phyloP scores from a whole-genome alignment of 2,113 vertebrate genomes.

The Hassar affinis region DNA sequence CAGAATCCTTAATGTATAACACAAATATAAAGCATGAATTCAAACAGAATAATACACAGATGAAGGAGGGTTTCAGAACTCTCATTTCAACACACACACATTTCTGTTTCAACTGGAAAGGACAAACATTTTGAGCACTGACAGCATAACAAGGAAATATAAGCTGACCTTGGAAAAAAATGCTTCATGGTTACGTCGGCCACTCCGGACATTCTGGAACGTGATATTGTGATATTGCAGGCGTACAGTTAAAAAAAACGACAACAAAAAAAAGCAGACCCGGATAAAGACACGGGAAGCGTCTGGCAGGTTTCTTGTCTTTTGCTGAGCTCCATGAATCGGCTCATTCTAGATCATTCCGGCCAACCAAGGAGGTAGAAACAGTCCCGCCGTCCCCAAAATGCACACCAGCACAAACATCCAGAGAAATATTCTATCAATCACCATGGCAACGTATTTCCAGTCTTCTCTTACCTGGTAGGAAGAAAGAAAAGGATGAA shows the following conservation, averaged over 20 bases:
- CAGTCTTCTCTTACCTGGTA: constrained; percentile 94
- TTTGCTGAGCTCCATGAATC: constrained; percentile 13
- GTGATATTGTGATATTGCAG: neutral
- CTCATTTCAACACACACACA: neutral
- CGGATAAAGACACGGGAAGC: constrained; percentile 23
- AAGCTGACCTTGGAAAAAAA: constrained; percentile 20
- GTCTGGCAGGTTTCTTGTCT: constrained; percentile 18
- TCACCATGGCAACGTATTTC: constrained; percentile 98
- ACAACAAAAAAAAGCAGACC: neutral
- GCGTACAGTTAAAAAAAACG: no score
- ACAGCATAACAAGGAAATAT: constrained; percentile 6
- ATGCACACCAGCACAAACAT: constrained; percentile 95
- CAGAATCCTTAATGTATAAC: neutral
- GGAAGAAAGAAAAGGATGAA: constrained; percentile 47
- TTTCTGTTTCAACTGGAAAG: neutral
- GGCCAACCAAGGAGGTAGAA: constrained; percentile 94
- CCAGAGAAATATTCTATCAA: constrained; percentile 98
- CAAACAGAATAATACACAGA: neutral
- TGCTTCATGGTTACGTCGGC: neutral
- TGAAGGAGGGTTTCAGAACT: neutral
- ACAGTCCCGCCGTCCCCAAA: constrained; percentile 92
- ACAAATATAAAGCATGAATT: neutral
- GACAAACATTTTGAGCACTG: neutral
- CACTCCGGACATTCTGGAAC: neutral
- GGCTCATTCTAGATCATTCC: constrained; percentile 90